Conservation (phyloP, 2,797 vertebrate genomes). For the Ispidina picta region DNA sequence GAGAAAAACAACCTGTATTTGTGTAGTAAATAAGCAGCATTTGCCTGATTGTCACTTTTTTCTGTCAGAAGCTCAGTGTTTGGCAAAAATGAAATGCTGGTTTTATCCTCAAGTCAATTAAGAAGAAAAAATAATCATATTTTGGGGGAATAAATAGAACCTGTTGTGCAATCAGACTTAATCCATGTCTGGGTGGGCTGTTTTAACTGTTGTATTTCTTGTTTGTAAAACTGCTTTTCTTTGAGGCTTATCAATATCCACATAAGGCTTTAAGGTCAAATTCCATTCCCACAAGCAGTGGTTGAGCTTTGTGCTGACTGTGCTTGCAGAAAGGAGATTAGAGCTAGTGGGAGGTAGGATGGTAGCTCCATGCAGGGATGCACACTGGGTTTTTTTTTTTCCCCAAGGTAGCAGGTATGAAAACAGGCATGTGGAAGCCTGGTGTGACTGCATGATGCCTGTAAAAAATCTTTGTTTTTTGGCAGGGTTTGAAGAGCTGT, state of each 20-base stretch:
- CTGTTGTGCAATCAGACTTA: not conserved
- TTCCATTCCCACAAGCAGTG: not conserved
- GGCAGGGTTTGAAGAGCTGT: too few species aligned
- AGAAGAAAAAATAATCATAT: not conserved
- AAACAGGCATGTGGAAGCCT: not conserved
- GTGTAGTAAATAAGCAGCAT: not conserved
- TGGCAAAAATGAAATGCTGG: not conserved
- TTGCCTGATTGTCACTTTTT: not conserved
- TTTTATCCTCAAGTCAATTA: not conserved
- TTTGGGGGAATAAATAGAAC: not conserved
- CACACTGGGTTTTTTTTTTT: not conserved
- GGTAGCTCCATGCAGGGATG: not conserved
- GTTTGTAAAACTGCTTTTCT: not conserved
- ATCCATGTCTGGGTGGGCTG: not conserved
- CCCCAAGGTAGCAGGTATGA: not conserved
- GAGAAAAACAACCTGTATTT: not conserved
- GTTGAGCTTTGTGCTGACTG: not conserved
- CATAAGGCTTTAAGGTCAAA: not conserved
- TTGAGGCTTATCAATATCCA: not conserved
- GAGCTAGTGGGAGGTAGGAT: not conserved
- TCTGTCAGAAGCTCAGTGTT: not conserved
- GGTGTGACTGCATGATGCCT: too few species aligned
- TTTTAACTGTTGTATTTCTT: not conserved
- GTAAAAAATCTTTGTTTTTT: too few species aligned
- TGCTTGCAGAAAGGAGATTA: not conserved